Percentiles rank a stretch among this genome's conserved stretches.
phyloP scores from a whole-genome alignment of 1,140 invertebrate genomes.

The Venturia canescens region DNA sequence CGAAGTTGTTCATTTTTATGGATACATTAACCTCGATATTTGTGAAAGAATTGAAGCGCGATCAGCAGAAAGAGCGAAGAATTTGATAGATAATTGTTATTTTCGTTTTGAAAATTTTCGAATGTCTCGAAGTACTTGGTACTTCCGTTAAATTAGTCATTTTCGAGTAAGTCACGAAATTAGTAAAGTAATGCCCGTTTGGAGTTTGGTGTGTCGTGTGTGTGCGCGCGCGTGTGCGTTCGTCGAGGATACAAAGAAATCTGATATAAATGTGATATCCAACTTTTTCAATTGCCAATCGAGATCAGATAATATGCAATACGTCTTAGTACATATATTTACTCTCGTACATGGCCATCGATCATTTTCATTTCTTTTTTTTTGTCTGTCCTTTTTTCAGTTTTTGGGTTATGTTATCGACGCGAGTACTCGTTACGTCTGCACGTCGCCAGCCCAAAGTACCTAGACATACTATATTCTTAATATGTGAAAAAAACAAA shows the following conservation, averaged over 20 bases:
- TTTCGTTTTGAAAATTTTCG: too few species aligned
- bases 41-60: too few species aligned
- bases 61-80: too few species aligned
- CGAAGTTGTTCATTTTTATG: too few species aligned
- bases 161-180: not conserved
- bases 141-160: not conserved
- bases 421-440: conserved; percentile 32
- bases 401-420: conserved; percentile 13
- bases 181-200: not conserved
- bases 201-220: not conserved
- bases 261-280: conserved; percentile 52
- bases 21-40: too few species aligned
- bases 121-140: too few species aligned
- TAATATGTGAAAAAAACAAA: conserved; percentile 68
- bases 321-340: conserved; percentile 1
- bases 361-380: not conserved
- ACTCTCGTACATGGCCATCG: conserved; percentile 25
- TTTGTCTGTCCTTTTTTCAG: not conserved
- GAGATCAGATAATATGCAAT: conserved; percentile 32
- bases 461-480: conserved; percentile 67
- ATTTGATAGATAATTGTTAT: too few species aligned
- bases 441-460: conserved; percentile 63
- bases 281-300: conserved; percentile 49
- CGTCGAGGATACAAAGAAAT: conserved; percentile 9
- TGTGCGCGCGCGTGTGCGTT: not conserved